phyloP scores from a whole-genome alignment of 2,888 invertebrate species.

The Ptychoptera contaminata region DNA sequence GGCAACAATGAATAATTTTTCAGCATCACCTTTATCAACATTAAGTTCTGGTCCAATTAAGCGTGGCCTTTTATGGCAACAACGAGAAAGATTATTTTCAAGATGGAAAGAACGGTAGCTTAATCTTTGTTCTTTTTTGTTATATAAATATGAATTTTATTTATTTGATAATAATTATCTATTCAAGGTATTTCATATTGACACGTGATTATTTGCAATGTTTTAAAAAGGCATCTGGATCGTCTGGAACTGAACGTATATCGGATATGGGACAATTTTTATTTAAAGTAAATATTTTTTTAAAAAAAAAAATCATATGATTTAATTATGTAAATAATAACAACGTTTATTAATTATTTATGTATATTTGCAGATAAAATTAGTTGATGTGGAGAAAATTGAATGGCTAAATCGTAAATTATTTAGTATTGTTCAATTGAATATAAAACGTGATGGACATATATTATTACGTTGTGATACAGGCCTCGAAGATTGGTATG shows the following conservation, averaged over 20 bases:
- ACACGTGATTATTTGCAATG: slow-evolving; percentile 49
- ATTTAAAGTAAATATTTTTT: slow-evolving; percentile 37
- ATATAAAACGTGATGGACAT: slow-evolving; percentile 33
- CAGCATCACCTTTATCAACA: neutral
- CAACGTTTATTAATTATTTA: too few relatives aligned
- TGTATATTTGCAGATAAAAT: slow-evolving; percentile 35
- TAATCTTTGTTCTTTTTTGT: neutral
- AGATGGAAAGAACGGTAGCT: slow-evolving; percentile 47
- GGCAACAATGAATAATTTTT: too few relatives aligned
- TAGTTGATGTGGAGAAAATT: slow-evolving; percentile 46
- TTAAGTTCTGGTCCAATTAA: slow-evolving; percentile 37
- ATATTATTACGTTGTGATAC: slow-evolving; percentile 31
- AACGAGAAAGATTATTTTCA: slow-evolving; percentile 44
- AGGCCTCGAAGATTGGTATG: slow-evolving; percentile 48
- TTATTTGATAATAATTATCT: neutral
- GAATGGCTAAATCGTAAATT: slow-evolving; percentile 50
- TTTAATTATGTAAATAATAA: slow-evolving; percentile 1
- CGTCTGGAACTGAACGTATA: slow-evolving; percentile 31
- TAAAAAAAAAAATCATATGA: slow-evolving; percentile 1
- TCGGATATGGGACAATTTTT: slow-evolving; percentile 52
- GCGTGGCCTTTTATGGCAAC: slow-evolving; percentile 46
- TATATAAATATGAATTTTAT: neutral
- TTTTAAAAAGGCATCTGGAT: slow-evolving; percentile 43
- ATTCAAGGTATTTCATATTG: slow-evolving; percentile 40
- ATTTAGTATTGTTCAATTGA: slow-evolving; percentile 42